phyloP scores from a whole-genome alignment of 1,140 invertebrate genomes.

The Drosophila carrolli region DNA sequence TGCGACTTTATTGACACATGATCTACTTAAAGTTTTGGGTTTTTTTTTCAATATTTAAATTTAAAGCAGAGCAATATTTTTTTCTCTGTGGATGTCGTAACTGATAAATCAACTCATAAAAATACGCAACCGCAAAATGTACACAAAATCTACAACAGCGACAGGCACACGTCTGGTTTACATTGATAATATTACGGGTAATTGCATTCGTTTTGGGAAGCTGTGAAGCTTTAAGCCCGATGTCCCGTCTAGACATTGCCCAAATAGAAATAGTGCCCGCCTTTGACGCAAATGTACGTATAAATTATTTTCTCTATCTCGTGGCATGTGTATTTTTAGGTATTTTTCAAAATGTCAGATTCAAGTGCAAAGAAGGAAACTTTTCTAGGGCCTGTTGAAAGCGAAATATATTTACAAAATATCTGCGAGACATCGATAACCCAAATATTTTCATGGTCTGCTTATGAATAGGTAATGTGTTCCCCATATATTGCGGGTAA shows the following conservation, averaged over 20 bases:
- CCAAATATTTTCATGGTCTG: slow-evolving; percentile 14
- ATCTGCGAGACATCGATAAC: slow-evolving; percentile 8
- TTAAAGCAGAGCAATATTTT: background rate
- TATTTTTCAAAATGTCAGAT: slow-evolving; percentile 65
- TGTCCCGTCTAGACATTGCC: slow-evolving; percentile 54
- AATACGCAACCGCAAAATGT: slow-evolving; percentile 53
- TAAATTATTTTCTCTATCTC: slow-evolving; percentile 32
- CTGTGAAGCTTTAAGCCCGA: slow-evolving; percentile 30
- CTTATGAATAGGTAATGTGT: slow-evolving; percentile 8
- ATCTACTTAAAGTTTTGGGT: no score
- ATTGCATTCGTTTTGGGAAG: slow-evolving; percentile 21
- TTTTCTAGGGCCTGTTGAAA: slow-evolving; percentile 9
- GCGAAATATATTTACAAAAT: background rate
- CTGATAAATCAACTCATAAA: slow-evolving; percentile 43
- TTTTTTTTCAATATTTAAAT: no score
- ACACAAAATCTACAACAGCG: slow-evolving; percentile 19
- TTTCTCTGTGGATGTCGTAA: slow-evolving; percentile 41
- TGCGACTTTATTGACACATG: no score
- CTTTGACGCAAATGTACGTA: slow-evolving; percentile 41
- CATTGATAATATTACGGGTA: slow-evolving; percentile 64
- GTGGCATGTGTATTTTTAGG: slow-evolving; percentile 35
- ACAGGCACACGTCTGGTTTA: slow-evolving; percentile 49
- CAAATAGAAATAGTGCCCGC: slow-evolving; percentile 61
- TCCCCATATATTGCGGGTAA: slow-evolving; percentile 9
- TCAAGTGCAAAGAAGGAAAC: slow-evolving; percentile 48